Evolutionary conservation across 2,888 invertebrate species (phyloP).

Genomic region (Altica lythri): DNA sequence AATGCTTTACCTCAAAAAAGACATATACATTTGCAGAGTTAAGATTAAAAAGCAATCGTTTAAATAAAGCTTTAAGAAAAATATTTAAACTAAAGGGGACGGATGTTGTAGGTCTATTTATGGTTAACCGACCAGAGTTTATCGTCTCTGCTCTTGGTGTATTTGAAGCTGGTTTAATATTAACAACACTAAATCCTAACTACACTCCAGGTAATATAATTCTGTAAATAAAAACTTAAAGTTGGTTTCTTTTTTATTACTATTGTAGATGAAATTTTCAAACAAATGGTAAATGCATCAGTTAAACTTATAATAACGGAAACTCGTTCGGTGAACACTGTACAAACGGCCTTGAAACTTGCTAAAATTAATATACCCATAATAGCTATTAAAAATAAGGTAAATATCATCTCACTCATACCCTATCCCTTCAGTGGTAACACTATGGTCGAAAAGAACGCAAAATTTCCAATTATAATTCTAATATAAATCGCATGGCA

Average conservation of each 20-base stretch:
- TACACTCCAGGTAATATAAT: constrained; percentile 62
- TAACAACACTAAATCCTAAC: constrained; percentile 75
- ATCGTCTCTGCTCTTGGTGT: constrained; percentile 69
- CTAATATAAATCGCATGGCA: too few species aligned
- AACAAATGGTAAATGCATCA: constrained; percentile 66
- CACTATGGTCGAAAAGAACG: too few species aligned
- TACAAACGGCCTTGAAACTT: constrained; percentile 56
- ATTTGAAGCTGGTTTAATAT: constrained; percentile 69
- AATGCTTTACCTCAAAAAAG: constrained; percentile 72
- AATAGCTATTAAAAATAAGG: constrained; percentile 60
- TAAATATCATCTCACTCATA: too few species aligned
- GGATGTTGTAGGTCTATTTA: constrained; percentile 70
- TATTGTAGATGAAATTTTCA: constrained; percentile 71
- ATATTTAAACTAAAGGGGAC: constrained; percentile 69
- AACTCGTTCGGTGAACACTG: constrained; percentile 60
- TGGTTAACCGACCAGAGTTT: constrained; percentile 80
- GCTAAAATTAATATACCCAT: constrained; percentile 59
- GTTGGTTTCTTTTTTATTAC: background rate
- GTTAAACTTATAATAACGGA: constrained; percentile 69
- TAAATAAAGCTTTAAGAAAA: constrained; percentile 61
- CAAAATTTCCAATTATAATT: too few species aligned
- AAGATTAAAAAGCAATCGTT: constrained; percentile 66
- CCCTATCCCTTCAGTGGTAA: too few species aligned
- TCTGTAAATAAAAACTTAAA: background rate
- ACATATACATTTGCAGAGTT: constrained; percentile 74